These are phyloP conservation scores for Lydus trimaculatus DNA, from an alignment of 2,888 invertebrate species.

Conservation along the genomic window DNA sequence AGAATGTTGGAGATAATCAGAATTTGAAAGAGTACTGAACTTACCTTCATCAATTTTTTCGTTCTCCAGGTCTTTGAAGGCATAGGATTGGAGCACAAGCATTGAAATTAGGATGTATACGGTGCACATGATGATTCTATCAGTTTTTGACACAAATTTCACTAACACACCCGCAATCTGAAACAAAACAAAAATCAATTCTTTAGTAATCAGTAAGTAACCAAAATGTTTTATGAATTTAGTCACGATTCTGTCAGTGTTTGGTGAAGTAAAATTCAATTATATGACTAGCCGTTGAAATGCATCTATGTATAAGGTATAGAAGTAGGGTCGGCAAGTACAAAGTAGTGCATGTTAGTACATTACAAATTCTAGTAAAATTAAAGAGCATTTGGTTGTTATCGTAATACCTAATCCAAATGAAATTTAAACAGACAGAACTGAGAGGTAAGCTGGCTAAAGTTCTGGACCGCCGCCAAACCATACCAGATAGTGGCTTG, in stretches of 20 bases:
- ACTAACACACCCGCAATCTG: conserved; percentile 34
- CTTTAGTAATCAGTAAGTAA: too few relatives aligned
- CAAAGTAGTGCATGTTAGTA: background rate
- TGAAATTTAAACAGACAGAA: background rate
- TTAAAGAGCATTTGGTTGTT: background rate
- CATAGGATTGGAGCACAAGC: conserved; percentile 30
- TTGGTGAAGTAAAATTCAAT: conserved; percentile 31
- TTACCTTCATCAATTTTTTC: conserved; percentile 51
- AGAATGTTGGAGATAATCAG: background rate
- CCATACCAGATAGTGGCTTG: background rate
- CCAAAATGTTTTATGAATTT: conserved; percentile 28
- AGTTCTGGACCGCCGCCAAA: conserved; percentile 6
- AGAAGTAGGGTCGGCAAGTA: background rate
- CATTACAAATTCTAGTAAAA: background rate
- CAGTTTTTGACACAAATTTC: conserved; percentile 20
- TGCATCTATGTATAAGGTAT: background rate
- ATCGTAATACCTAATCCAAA: background rate
- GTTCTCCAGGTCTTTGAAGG: conserved; percentile 44
- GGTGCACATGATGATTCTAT: conserved; percentile 33
- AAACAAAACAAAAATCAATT: conserved; percentile 30
- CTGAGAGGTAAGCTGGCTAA: background rate
- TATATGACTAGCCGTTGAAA: conserved; percentile 13
- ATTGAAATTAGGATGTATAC: conserved; percentile 32
- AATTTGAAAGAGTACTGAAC: conserved; percentile 13
- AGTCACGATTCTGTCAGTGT: conserved; percentile 29